These are phyloP conservation scores for Ardeotis arabs DNA, from an alignment of 2,113 vertebrate genomes.

Conservation along the genomic window DNA sequence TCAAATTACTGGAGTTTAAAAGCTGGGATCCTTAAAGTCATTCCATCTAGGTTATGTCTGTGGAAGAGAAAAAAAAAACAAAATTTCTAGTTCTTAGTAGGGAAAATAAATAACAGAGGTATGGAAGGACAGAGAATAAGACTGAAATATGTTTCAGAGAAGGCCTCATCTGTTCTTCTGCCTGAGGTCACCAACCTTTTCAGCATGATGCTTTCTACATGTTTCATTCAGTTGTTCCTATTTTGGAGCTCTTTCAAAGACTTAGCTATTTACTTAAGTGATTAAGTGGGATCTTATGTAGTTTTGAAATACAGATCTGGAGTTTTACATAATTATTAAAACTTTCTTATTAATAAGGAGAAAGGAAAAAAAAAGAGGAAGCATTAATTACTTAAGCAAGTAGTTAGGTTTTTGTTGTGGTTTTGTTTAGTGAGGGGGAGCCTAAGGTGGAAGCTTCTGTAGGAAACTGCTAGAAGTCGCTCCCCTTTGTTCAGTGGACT, in stretches of 20 bases:
- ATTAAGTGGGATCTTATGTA: not conserved
- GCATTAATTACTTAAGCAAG: not conserved
- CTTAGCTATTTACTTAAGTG: not conserved
- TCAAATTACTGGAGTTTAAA: not conserved
- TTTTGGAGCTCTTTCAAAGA: not conserved
- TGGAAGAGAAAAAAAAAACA: not conserved
- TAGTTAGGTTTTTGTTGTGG: not conserved
- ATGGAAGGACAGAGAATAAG: not conserved
- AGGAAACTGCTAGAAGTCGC: too few relatives aligned
- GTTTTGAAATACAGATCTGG: not conserved
- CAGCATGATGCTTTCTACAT: not conserved
- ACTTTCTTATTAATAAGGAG: not conserved
- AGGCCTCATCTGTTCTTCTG: not conserved
- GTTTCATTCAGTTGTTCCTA: not conserved
- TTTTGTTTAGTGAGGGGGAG: too few relatives aligned
- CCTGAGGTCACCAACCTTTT: not conserved
- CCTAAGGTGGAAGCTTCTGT: too few relatives aligned
- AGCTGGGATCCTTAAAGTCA: not conserved
- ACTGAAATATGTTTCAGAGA: not conserved
- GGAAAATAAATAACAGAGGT: not conserved
- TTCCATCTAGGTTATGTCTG: not conserved
- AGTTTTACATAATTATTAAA: not conserved
- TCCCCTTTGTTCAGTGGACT: too few relatives aligned
- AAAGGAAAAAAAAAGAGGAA: not conserved
- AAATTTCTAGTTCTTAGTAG: not conserved